phyloP scores from a whole-genome alignment of 2,113 vertebrate genomes.

The Stomatorhinus ivindoensis region DNA sequence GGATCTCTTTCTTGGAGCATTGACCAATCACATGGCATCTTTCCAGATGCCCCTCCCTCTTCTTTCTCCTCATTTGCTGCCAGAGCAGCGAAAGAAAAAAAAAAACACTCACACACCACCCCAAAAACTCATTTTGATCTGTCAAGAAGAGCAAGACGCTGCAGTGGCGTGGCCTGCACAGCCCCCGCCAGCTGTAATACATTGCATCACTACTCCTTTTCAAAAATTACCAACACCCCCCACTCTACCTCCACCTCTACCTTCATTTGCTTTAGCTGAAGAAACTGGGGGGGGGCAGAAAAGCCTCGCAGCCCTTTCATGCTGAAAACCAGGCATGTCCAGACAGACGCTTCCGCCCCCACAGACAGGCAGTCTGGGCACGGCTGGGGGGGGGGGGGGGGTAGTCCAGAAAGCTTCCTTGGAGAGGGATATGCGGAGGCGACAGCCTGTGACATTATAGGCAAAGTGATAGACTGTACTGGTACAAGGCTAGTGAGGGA shows the following conservation, averaged over 20 bases:
- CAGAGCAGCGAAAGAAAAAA: not conserved
- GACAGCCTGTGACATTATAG: not conserved
- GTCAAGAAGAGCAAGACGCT: not conserved
- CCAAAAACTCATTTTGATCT: conserved; percentile 7
- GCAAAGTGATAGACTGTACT: not conserved
- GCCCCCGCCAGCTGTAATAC: not conserved
- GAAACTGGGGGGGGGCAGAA: not conserved
- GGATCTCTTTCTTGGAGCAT: not conserved
- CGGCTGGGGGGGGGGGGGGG: no score
- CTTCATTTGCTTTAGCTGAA: not conserved
- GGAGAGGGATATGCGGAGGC: no score
- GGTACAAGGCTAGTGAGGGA: not conserved
- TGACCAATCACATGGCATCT: not conserved
- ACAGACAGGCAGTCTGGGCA: not conserved
- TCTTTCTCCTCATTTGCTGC: not conserved
- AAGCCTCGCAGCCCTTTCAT: no score
- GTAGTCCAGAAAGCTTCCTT: not conserved
- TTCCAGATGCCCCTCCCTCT: not conserved
- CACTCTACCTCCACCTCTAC: not conserved
- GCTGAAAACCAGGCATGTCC: not conserved
- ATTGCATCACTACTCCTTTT: not conserved
- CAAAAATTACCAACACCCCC: not conserved
- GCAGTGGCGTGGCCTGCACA: not conserved
- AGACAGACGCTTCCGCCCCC: not conserved
- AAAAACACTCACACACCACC: not conserved